A percentile compares a stretch with the other conserved stretches of the same genome.
Conservation (phyloP, 2,888 invertebrate genomes). For the Troides helena region DNA sequence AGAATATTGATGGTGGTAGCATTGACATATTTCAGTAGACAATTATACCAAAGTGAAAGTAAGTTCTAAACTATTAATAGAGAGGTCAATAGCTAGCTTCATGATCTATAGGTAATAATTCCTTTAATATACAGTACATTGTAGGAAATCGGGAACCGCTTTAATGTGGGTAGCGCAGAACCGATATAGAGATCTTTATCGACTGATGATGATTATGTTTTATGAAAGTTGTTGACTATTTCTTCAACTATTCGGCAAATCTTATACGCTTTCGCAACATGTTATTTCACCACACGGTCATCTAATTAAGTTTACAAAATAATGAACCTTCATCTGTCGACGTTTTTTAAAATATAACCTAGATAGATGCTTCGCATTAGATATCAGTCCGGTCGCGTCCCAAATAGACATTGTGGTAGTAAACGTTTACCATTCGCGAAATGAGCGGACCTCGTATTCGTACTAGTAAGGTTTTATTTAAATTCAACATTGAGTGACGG, state of each 20-base stretch:
- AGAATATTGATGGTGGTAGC: no score
- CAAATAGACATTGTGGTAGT: slow-evolving; percentile 6
- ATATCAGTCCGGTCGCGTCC: slow-evolving; percentile 4
- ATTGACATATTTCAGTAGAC: no score
- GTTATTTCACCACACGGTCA: slow-evolving; percentile 8
- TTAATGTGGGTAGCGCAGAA: no score
- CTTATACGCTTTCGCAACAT: neutral
- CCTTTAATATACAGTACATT: no score
- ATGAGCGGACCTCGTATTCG: slow-evolving; percentile 36
- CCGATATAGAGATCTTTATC: no score
- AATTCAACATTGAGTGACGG: slow-evolving; percentile 72
- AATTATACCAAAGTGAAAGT: no score
- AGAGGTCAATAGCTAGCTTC: no score
- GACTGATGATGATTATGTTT: no score
- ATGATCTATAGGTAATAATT: no score
- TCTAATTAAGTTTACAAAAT: slow-evolving; percentile 22
- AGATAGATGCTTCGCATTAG: slow-evolving; percentile 3
- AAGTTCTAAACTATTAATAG: no score
- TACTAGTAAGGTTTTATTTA: slow-evolving; percentile 57
- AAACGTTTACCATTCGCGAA: slow-evolving; percentile 28
- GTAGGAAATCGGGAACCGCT: no score
- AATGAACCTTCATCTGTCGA: slow-evolving; percentile 18
- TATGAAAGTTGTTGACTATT: no score
- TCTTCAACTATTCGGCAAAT: neutral
- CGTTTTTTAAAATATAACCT: slow-evolving; percentile 24